Evolutionary conservation across 2,797 vertebrate genomes (phyloP).

Genomic region (Anabas testudineus): DNA sequence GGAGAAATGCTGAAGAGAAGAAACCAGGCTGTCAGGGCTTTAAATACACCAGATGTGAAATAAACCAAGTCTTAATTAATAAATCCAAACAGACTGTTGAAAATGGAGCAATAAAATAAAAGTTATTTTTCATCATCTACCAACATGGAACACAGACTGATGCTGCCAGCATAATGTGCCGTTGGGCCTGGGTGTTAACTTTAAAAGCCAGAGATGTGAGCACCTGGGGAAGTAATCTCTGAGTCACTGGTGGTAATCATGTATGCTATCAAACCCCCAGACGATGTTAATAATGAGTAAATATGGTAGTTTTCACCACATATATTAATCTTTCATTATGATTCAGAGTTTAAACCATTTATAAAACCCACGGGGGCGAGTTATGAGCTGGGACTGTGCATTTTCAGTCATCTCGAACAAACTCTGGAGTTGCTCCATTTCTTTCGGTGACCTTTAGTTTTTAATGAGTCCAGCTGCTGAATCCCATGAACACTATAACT

Average conservation of each 20-base stretch:
- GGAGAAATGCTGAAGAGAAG: too few species aligned
- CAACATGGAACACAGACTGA: neutral
- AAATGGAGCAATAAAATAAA: conserved; percentile 3
- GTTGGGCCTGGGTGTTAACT: neutral
- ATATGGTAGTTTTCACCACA: conserved; percentile 18
- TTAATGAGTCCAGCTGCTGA: neutral
- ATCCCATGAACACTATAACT: neutral
- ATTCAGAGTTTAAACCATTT: neutral
- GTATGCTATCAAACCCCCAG: conserved; percentile 13
- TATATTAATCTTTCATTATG: conserved; percentile 6
- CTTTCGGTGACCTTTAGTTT: neutral
- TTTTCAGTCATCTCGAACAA: neutral
- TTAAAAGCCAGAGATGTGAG: conserved; percentile 18
- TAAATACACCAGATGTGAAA: neutral
- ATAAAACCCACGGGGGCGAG: conserved; percentile 5
- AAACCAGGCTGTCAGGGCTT: neutral
- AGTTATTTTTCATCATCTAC: neutral
- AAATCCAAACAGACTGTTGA: neutral
- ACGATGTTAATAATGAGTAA: neutral
- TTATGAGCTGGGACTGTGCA: neutral
- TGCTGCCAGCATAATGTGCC: neutral
- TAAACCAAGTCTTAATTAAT: neutral
- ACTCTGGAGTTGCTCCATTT: neutral
- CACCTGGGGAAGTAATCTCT: conserved; percentile 25
- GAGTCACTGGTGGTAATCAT: conserved; percentile 10